Percentiles rank a stretch among this genome's conserved stretches.
Conservation (phyloP, 2,888 invertebrate genomes). For the Conistra vaccinii region DNA sequence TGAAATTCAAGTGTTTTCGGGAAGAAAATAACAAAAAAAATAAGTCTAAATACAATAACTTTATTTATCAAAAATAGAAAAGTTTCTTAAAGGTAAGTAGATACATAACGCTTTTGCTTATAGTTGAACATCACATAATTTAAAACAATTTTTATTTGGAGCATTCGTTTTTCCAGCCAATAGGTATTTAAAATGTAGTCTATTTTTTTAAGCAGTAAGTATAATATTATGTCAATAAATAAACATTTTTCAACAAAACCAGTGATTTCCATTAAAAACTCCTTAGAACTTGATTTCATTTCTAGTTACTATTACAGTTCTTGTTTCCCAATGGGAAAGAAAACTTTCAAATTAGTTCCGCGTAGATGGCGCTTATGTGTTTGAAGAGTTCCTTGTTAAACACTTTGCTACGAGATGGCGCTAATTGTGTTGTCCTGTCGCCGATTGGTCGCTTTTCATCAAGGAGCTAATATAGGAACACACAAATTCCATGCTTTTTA, state of each 20-base stretch:
- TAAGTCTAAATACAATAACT: neutral
- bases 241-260: neutral
- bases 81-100: neutral
- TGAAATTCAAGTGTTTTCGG: neutral
- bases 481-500: neutral
- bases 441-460: neutral
- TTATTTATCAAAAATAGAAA: slow-evolving; percentile 39
- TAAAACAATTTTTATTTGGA: neutral
- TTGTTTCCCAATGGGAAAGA: neutral
- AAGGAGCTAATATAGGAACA: neutral
- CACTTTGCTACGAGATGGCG: neutral
- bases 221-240: neutral
- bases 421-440: neutral
- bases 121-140: neutral
- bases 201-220: neutral
- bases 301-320: neutral
- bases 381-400: neutral
- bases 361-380: neutral
- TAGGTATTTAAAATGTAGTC: neutral
- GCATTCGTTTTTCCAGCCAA: neutral
- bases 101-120: neutral
- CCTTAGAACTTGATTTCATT: neutral
- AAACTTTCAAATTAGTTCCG: neutral
- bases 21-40: slow-evolving; percentile 1
- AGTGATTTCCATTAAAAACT: neutral